These are phyloP conservation scores for Caenorhabditis uteleia DNA, from an alignment of 2,888 invertebrate genomes.

Conservation along the genomic window DNA sequence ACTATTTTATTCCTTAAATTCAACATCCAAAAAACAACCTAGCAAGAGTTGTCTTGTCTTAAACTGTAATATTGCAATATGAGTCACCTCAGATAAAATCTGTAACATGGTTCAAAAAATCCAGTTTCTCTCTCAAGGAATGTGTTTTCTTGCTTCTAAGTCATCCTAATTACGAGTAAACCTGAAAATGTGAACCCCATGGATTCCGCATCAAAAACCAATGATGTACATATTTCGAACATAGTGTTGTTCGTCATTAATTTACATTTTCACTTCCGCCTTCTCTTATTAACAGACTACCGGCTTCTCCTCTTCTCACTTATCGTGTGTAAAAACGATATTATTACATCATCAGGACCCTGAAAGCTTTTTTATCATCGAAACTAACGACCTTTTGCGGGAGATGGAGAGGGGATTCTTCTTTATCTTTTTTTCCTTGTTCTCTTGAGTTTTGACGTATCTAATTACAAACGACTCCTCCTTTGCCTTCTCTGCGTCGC, in stretches of 20 bases:
- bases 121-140: no score
- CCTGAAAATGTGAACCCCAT: no score
- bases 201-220: no score
- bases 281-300: constrained; percentile 2
- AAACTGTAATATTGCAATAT: no score
- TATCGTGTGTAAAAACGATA: constrained; percentile 14
- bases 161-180: no score
- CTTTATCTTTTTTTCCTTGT: constrained; percentile 20
- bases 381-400: constrained; percentile 32
- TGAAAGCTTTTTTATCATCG: constrained; percentile 18
- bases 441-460: constrained; percentile 18
- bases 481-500: constrained; percentile 11
- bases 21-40: no score
- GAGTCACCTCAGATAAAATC: no score
- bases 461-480: constrained; percentile 30
- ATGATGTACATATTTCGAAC: not conserved
- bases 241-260: not conserved
- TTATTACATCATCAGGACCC: constrained; percentile 34
- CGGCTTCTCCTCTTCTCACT: constrained; percentile 18
- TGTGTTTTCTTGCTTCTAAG: no score
- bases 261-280: constrained; percentile 5
- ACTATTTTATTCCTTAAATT: no score
- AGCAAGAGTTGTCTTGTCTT: no score
- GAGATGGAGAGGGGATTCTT: constrained; percentile 5
- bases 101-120: no score